A percentile compares a stretch with the other conserved stretches of the same genome.
phyloP scores from a whole-genome alignment of 2,888 invertebrate genomes.

The Aspidiotus rigidus region DNA sequence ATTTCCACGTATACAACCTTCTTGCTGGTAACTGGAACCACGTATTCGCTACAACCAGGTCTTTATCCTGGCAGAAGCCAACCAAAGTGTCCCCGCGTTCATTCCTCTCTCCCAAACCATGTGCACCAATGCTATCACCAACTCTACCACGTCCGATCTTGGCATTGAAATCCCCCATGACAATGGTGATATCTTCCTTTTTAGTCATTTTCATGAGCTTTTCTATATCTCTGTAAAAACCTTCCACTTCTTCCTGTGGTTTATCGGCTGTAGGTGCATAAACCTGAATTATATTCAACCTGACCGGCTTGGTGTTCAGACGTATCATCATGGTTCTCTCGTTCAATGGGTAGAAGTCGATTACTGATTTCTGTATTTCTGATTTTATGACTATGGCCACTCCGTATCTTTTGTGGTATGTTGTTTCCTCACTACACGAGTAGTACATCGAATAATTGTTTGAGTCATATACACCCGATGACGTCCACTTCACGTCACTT shows the following conservation, averaged over 20 bases:
- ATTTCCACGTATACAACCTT: no score
- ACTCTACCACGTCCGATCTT: neutral
- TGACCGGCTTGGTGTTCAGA: neutral
- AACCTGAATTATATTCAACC: neutral
- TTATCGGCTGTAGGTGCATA: constrained; percentile 5
- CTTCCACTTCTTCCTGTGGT: neutral
- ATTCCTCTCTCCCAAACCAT: constrained; percentile 6
- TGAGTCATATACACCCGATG: neutral
- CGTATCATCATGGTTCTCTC: neutral
- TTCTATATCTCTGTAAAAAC: neutral
- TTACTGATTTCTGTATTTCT: neutral
- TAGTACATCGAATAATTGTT: constrained; percentile 32
- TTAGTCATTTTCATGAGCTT: neutral
- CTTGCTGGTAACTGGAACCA: no score
- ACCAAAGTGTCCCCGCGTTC: neutral
- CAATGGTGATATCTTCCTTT: constrained; percentile 7
- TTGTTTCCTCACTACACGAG: constrained; percentile 33
- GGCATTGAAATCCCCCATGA: constrained; percentile 6
- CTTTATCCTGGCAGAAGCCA: neutral
- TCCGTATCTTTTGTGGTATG: constrained; percentile 16
- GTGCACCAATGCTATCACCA: neutral
- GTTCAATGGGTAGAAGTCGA: neutral
- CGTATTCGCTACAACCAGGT: no score
- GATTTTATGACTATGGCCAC: neutral
- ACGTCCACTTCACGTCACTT: constrained; percentile 23